Conservation (phyloP, 2,888 invertebrate genomes). For the Drosophila picticornis region DNA sequence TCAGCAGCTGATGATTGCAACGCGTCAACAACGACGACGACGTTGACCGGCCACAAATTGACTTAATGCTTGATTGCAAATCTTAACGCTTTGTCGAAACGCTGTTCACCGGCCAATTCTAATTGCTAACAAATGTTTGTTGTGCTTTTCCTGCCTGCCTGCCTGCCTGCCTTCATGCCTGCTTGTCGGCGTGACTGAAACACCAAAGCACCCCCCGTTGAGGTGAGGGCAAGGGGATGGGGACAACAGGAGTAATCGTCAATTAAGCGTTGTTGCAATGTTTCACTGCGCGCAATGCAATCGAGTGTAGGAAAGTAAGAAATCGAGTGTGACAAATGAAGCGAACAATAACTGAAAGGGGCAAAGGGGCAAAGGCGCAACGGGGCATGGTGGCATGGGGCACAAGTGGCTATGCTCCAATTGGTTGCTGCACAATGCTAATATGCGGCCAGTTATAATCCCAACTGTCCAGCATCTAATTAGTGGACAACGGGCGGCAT, state of each 20-base stretch:
- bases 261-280: conserved; percentile 57
- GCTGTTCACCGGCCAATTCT: conserved; percentile 66
- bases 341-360: conserved; percentile 37
- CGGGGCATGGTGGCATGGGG: conserved; percentile 13
- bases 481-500: conserved; percentile 53
- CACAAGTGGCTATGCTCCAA: conserved; percentile 40
- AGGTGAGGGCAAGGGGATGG: neutral
- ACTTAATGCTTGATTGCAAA: conserved; percentile 79
- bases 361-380: conserved; percentile 12
- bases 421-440: conserved; percentile 56
- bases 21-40: conserved; percentile 27
- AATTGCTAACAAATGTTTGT: conserved; percentile 74
- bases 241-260: conserved; percentile 44
- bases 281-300: conserved; percentile 39
- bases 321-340: conserved; percentile 41
- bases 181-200: conserved; percentile 58
- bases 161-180: conserved; percentile 47
- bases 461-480: conserved; percentile 59
- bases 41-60: conserved; percentile 62
- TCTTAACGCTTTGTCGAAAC: conserved; percentile 79
- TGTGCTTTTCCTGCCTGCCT: conserved; percentile 30
- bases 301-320: conserved; percentile 51
- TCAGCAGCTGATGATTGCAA: conserved; percentile 56
- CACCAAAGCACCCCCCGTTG: conserved; percentile 40
- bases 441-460: conserved; percentile 50